Evolutionary conservation across 1,140 invertebrate species (phyloP), one percentile per base, ranked within the genome.

Genomic region (Zaprionus capensis): DNA sequence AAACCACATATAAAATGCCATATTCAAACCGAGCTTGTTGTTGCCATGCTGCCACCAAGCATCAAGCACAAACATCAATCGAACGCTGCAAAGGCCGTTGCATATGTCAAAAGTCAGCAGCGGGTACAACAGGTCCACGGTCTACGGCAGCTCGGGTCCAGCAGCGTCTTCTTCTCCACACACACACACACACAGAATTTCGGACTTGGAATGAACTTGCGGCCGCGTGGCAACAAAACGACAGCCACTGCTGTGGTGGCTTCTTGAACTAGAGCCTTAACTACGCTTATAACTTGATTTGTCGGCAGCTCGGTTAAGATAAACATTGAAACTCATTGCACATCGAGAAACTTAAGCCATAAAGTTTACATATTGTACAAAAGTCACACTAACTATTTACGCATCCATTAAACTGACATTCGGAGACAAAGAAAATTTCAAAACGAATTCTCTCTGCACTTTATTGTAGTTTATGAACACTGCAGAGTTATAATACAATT

Each of bases 71-170:
- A 58, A 88, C 81, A 84, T 84, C 81, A 88, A 85, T 85, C 81
- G 78, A 77, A 67, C 58, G 66, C 62, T 81, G 71, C 71, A 88
- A 91, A 88, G 85, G 85, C 86, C 85, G 86, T 80, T 82, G 81
- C 72, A 88, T 91, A 88, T 88, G 85, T 82, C 86, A 88, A 88
- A 81, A 82, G 85, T 88, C 85, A 88, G 81, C 22, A 46, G 69
- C 36, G 57, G 20, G 46, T 51, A 51, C 46, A 51, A 24, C 46
- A 51, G 46, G 46, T 51, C 46, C 46, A 51, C 46, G 46, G 20
- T 51, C 41, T 15, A 41, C 38, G 38, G 14, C 38, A 41, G 31
- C 31, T 34, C 36, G 61, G 62, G 61, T 72, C 46, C 46, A 51
- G 46, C 46, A 24, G 46, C 46, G 9, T 51, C 46, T 73, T 77